Percentiles rank a stretch among this genome's conserved stretches.
Conservation (phyloP, 2,888 invertebrate genomes). For the Andrena flavipes region DNA sequence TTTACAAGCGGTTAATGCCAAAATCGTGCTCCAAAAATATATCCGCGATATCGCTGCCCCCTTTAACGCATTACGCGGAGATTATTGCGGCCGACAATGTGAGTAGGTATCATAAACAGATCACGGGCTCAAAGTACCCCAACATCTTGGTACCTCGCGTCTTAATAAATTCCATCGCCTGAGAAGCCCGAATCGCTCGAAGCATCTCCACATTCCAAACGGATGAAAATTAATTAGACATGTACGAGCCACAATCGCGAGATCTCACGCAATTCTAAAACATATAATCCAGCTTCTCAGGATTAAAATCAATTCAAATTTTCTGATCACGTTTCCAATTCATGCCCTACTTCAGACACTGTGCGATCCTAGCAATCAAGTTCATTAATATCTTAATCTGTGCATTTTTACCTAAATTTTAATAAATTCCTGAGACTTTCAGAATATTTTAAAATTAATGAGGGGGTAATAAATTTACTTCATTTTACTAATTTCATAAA, state of each 20-base stretch:
- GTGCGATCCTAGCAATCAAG: no score
- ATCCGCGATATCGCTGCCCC: slow-evolving; percentile 42
- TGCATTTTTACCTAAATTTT: no score
- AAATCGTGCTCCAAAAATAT: slow-evolving; percentile 65
- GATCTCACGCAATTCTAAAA: neutral
- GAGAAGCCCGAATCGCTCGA: no score
- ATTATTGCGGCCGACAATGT: slow-evolving; percentile 44
- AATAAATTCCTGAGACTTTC: no score
- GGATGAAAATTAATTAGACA: no score
- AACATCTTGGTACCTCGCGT: no score
- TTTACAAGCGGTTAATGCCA: slow-evolving; percentile 51
- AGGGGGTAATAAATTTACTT: no score
- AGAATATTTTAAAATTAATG: no score
- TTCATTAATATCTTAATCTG: neutral
- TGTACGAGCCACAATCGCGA: neutral
- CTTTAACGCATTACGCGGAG: slow-evolving; percentile 47
- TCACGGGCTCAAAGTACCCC: neutral
- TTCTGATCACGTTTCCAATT: neutral
- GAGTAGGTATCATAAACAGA: neutral
- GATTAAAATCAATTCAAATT: neutral
- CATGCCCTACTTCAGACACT: neutral
- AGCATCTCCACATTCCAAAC: no score
- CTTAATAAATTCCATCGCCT: no score
- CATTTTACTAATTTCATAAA: no score
- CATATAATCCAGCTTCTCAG: neutral